A percentile compares a stretch with the other conserved stretches of the same genome.
Conservation (phyloP, 2,888 invertebrate species). For the Drosophila anomelani region DNA sequence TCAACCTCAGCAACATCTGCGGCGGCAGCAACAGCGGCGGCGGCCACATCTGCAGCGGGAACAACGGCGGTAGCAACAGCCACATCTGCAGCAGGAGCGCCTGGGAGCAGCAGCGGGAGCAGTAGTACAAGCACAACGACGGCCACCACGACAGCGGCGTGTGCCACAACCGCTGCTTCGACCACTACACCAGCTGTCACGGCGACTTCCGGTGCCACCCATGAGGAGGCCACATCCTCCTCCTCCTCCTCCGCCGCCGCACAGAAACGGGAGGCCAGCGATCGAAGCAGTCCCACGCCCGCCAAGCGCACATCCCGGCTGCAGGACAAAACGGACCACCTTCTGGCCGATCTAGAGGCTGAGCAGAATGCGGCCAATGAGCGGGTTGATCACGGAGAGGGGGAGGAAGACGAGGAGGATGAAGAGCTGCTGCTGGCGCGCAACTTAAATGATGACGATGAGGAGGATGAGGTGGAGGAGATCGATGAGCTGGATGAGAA, state of each 20-base stretch:
- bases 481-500: conserved; percentile 33
- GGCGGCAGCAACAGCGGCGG: conserved; percentile 63
- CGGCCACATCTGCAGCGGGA: conserved; percentile 56
- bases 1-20: conserved; percentile 75
- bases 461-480: conserved; percentile 38
- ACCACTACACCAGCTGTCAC: background rate
- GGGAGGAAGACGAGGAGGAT: conserved; percentile 11
- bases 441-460: conserved; percentile 20
- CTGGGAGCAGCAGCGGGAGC: conserved; percentile 54
- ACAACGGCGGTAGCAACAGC: conserved; percentile 44
- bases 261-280: conserved; percentile 81
- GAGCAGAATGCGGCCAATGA: conserved; percentile 10
- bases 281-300: conserved; percentile 83
- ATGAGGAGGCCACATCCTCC: conserved; percentile 54
- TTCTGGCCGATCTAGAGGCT: background rate
- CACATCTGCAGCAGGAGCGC: conserved; percentile 50
- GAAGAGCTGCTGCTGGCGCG: conserved; percentile 28
- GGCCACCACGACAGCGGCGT: conserved; percentile 69
- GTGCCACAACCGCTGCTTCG: conserved; percentile 44
- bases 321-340: conserved; percentile 12
- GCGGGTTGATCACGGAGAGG: conserved; percentile 10
- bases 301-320: conserved; percentile 62
- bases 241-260: conserved; percentile 6
- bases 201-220: conserved; percentile 34
- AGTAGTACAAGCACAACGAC: conserved; percentile 51